Evolutionary conservation across 2,888 invertebrate genomes (phyloP), one percentile per base, ranked within the genome.

Genomic region (Melanostoma scalare): DNA sequence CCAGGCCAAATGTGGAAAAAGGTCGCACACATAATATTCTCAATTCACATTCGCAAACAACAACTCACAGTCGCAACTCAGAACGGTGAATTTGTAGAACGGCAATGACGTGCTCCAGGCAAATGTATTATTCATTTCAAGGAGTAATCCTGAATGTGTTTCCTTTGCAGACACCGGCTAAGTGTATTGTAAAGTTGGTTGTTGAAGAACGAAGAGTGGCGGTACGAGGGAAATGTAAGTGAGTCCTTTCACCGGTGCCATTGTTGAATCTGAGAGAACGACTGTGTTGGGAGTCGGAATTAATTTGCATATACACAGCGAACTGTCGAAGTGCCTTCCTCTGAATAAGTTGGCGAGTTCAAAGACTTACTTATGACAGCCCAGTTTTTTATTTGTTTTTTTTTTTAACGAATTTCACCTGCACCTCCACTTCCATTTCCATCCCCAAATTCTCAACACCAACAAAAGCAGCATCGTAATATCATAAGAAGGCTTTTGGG

Each of bases 61-160:
- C 58, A 46, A 38, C 31, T 33, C 6, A 31, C 40, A 20, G 20
- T 20, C 20, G 53, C 58, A 46, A 38, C 31, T 33, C 6, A 31
- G 35, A 61, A 42, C 58, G 36, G 10, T 48, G 44, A 50, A 31
- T 48, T 53, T 31, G 35, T 38, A 53, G 36, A 40, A 10, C 10
- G 42, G 48, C 55, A 61, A 55, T 84, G 74, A 84, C 84, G 79
- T 84, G 84, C 84, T 79, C 60, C 71, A 44, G 79, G 84, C 84
- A 35, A 84, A 84, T 84, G 79, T 84, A 71, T 84, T 84, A 84
- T 84, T 84, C 84, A 84, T 84, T 79, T 75, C 50, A 44, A 79
- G 84, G 33, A 84, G 79, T 79, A 84, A 71, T 84, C 84, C 84
- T 84, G 78, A 84, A 78, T 84, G 74, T 79, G 53, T 79, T 84